phyloP scores from a whole-genome alignment of 1,140 invertebrate species.

The Bradysia coprophila region DNA sequence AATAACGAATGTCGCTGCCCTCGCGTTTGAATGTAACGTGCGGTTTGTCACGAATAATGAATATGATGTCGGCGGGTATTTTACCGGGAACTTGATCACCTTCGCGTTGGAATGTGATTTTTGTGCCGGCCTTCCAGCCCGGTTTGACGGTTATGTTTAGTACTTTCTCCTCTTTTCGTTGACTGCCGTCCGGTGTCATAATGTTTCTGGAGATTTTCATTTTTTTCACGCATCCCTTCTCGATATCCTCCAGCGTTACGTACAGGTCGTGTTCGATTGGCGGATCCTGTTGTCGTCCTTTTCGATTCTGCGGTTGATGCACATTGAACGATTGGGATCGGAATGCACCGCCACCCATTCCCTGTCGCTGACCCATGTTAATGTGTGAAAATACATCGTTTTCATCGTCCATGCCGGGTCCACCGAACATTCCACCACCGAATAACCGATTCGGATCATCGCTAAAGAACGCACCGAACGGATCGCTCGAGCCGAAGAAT shows the following conservation, averaged over 20 bases:
- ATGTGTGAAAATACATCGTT: conserved; percentile 38
- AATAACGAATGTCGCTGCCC: conserved; percentile 67
- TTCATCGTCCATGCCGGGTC: conserved; percentile 32
- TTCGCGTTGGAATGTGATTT: conserved; percentile 85
- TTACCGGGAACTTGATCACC: conserved; percentile 75
- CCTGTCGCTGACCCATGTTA: conserved; percentile 26
- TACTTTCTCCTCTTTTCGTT: conserved; percentile 74
- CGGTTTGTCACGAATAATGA: conserved; percentile 84
- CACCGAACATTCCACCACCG: conserved; percentile 7
- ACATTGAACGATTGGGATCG: conserved; percentile 55
- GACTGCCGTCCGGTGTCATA: conserved; percentile 42
- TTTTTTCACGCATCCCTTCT: conserved; percentile 71
- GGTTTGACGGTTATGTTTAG: conserved; percentile 83
- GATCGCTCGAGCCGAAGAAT: conserved; percentile 42
- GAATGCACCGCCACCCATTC: conserved; percentile 40
- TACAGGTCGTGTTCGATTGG: conserved; percentile 76
- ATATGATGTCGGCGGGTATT: conserved; percentile 89
- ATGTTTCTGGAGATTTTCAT: conserved; percentile 87
- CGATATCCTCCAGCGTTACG: conserved; percentile 64
- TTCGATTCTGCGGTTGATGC: conserved; percentile 26
- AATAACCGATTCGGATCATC: conserved; percentile 17
- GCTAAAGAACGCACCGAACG: conserved; percentile 25
- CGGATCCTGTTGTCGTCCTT: conserved; percentile 44
- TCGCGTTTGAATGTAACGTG: conserved; percentile 73
- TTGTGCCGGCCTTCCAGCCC: conserved; percentile 90